Evolutionary conservation across 2,113 vertebrate genomes (phyloP).

Genomic region (Theristicus caerulescens): DNA sequence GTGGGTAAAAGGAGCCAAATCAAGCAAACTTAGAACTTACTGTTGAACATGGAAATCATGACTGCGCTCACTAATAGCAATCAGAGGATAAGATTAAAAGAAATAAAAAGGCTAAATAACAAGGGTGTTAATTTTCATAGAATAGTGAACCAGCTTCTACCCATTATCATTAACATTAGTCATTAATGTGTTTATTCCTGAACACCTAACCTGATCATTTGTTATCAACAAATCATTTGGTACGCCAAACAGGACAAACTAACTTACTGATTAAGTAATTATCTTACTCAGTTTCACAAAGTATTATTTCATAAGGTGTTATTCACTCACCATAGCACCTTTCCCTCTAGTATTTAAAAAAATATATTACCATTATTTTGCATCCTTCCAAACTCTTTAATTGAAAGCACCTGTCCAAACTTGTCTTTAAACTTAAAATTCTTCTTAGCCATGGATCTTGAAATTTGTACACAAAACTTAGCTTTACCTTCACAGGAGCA

Average conservation of each 20-base stretch:
- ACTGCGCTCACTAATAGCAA: not conserved
- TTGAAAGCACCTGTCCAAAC: not conserved
- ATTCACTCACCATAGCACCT: not conserved
- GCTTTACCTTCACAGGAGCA: not conserved
- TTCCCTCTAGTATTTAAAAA: not conserved
- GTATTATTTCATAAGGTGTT: not conserved
- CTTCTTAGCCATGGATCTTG: not conserved
- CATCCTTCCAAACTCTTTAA: not conserved
- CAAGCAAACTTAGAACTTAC: not conserved
- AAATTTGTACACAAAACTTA: not conserved
- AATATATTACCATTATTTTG: not conserved
- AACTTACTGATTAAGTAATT: not conserved
- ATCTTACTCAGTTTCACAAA: not conserved
- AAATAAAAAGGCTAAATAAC: not conserved
- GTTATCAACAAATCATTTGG: not conserved
- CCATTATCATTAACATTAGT: not conserved
- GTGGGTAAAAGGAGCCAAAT: not conserved
- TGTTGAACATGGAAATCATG: not conserved
- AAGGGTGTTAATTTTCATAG: not conserved
- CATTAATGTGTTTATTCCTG: not conserved
- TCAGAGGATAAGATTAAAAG: not conserved
- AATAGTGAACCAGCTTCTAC: not conserved
- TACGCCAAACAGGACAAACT: not conserved
- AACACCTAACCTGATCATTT: not conserved
- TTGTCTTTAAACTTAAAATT: not conserved